Base-by-base conservation (phyloP, 2,888 invertebrate species). In the Lasioglossum oenotherae region DNA sequence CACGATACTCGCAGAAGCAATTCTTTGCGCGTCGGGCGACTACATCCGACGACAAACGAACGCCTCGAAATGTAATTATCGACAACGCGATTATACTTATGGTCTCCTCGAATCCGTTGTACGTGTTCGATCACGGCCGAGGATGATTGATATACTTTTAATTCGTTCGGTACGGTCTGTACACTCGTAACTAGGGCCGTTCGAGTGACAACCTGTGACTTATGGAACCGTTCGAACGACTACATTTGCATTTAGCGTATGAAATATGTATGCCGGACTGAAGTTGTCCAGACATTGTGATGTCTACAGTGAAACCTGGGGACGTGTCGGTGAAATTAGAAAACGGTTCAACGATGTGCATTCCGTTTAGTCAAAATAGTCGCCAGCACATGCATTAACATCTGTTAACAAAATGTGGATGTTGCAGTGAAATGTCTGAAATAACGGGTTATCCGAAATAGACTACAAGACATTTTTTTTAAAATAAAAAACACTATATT, bases 1-100 rank as follows among this genome's bases (percentile, higher is more conserved):
- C 46, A n/a, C 76, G 86, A 60, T 60, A 71, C 78, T 82, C 75
- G 60, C 83, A 69, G 81, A 84, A 81, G 78, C 78, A 77, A 85
- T 64, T 71, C 69, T 81, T 74, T 49, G 31, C 73, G 41, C 81
- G 23, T 3, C 57, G 64, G n/a, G 4, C 57, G 69, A 27, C 67
- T 31, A 31, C 46, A 38, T 75, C 69, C 38, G n/a, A 64, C 77
- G 67, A 31, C 57, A 72, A 27, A 44, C 79, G 71, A 78, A 31
- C 75, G 77, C 74, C 31, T 74, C 44, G 44, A 19, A 64, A 76
- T n/a, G 71, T 71, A 71, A 60, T 83, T 49, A 72, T 46, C 80
- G 46, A 41, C 73, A 19, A 31, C 16, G 23, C 72, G 31, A 46
- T 69, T 72, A 57, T 23, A 41, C 35, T 44, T 23, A 74, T 27